A percentile compares a stretch with the other conserved stretches of the same genome.
Conservation (phyloP, 2,113 vertebrate genomes). For the Odontophorus gujanensis region DNA sequence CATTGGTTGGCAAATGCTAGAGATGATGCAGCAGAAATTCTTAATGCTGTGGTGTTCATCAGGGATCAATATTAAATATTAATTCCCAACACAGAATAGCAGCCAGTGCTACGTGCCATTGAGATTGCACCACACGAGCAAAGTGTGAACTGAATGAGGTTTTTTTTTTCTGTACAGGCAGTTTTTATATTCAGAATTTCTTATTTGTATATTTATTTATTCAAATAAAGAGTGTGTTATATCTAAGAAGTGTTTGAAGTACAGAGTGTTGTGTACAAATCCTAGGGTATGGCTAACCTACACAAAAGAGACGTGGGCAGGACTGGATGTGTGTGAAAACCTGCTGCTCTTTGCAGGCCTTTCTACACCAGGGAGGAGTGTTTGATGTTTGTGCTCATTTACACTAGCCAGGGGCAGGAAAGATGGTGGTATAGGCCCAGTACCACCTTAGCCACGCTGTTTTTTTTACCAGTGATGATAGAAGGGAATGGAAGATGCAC, state of each 20-base stretch:
- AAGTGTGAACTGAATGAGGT: neutral
- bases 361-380: neutral
- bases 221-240: constrained; percentile 41
- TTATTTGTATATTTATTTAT: constrained; percentile 58
- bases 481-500: neutral
- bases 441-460: accelerated
- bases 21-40: neutral
- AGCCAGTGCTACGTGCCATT: neutral
- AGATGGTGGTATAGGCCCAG: neutral
- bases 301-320: neutral
- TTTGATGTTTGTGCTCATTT: neutral
- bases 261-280: neutral
- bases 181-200: constrained; percentile 21
- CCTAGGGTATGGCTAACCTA: neutral
- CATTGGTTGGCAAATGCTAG: neutral
- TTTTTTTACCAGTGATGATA: neutral
- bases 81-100: neutral
- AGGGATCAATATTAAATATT: neutral
- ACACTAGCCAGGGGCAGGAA: neutral
- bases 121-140: neutral
- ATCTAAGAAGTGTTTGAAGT: constrained; percentile 25
- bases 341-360: neutral
- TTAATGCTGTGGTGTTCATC: neutral
- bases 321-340: neutral
- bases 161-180: neutral